These are phyloP conservation scores for Asteroscopus sphinx DNA, from an alignment of 2,888 invertebrate species.

Conservation along the genomic window DNA sequence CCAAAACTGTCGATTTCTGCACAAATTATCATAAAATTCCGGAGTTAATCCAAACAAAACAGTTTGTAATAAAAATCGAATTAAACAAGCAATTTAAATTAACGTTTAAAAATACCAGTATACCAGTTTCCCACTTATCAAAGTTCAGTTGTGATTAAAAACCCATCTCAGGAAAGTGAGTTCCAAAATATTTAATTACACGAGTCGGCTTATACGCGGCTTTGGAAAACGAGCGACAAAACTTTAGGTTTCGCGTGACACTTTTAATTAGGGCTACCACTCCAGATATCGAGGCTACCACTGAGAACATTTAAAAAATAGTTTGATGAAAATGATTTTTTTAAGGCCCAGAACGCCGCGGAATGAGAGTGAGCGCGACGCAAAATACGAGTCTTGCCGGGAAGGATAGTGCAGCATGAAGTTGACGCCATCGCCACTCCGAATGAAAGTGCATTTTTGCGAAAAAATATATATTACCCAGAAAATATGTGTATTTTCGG, in stretches of 20 bases:
- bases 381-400: too few species aligned
- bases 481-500: too few species aligned
- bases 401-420: too few species aligned
- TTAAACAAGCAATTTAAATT: conserved; percentile 50
- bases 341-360: too few species aligned
- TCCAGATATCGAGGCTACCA: too few species aligned
- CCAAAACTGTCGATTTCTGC: conserved; percentile 30
- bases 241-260: conserved; percentile 65
- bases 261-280: conserved; percentile 43
- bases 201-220: conserved; percentile 37
- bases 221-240: conserved; percentile 58
- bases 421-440: too few species aligned
- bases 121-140: conserved; percentile 45
- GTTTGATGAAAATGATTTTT: too few species aligned
- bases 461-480: too few species aligned
- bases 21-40: conserved; percentile 38
- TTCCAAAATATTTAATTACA: conserved; percentile 60
- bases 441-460: too few species aligned
- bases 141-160: conserved; percentile 54
- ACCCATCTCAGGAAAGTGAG: conserved; percentile 53
- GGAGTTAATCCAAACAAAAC: conserved; percentile 34
- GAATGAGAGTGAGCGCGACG: too few species aligned
- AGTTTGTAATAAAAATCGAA: conserved; percentile 48
- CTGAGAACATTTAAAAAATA: too few species aligned
- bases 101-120: conserved; percentile 35